Conservation (phyloP, 2,797 vertebrate species). For the Masticophis lateralis region DNA sequence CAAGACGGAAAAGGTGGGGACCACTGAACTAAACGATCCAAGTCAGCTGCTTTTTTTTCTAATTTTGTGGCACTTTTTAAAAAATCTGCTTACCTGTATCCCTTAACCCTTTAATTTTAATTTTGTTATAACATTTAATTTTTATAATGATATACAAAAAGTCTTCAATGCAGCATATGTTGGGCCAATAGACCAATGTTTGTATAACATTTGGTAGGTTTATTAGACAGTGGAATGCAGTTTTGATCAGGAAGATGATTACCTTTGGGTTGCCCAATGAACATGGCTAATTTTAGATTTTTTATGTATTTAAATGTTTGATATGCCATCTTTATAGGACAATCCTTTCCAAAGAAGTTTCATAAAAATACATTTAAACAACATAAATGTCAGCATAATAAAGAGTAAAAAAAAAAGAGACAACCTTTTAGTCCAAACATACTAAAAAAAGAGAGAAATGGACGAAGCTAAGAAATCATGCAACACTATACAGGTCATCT, state of each 20-base stretch:
- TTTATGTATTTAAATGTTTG: background rate
- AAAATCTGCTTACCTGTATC: background rate
- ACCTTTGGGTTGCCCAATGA: background rate
- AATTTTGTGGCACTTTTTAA: background rate
- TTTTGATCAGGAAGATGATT: background rate
- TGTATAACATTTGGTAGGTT: background rate
- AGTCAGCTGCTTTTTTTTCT: background rate
- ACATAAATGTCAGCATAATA: background rate
- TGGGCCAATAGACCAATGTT: background rate
- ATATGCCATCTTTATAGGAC: background rate
- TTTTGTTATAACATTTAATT: background rate
- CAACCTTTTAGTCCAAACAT: background rate
- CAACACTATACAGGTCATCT: background rate
- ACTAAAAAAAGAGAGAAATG: background rate
- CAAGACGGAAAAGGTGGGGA: too few relatives aligned
- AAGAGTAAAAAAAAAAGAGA: background rate
- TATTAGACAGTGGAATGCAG: background rate
- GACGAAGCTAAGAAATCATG: background rate
- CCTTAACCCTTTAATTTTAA: background rate
- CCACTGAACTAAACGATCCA: background rate
- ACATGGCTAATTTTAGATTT: background rate
- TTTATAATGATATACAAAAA: background rate
- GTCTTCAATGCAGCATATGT: background rate
- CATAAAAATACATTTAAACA: background rate
- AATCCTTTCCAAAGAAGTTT: background rate